Percentiles rank a stretch among this genome's conserved stretches.
phyloP scores from a whole-genome alignment of 37 sponge, comb jelly and placozoan genomes.

The Hormiphora californensis region DNA sequence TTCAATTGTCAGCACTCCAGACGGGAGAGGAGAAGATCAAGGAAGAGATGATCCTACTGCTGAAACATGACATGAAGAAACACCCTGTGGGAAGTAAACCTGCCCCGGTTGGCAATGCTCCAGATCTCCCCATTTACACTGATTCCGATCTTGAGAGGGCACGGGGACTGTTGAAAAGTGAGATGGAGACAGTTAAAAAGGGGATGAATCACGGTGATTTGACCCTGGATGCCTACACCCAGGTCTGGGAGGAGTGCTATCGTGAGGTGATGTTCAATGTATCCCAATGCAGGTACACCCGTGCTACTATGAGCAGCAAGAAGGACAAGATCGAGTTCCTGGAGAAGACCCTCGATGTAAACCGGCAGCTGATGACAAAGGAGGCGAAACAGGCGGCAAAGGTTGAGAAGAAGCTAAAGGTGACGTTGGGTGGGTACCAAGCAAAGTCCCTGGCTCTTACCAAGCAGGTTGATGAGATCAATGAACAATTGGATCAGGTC shows the following conservation, averaged over 20 bases:
- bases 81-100: conserved; percentile 59
- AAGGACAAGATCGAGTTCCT: conserved; percentile 83
- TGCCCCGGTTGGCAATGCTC: not conserved
- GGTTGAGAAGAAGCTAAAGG: conserved; percentile 89
- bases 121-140: conserved; percentile 24
- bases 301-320: conserved; percentile 75
- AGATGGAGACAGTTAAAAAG: conserved; percentile 73
- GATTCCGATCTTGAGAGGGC: conserved; percentile 60
- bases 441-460: conserved; percentile 57
- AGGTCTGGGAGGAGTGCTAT: conserved; percentile 98
- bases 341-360: conserved; percentile 74
- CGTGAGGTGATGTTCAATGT: conserved; percentile 86
- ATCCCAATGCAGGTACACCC: conserved; percentile 79
- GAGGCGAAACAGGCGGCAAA: conserved; percentile 90
- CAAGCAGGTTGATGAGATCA: conserved; percentile 76
- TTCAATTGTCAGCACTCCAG: conserved; percentile 43
- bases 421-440: conserved; percentile 84
- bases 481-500: conserved; percentile 79
- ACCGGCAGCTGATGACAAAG: conserved; percentile 73
- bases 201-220: conserved; percentile 91
- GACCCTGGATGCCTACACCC: conserved; percentile 65
- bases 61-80: conserved; percentile 75
- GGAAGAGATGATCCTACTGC: conserved; percentile 75
- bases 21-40: conserved; percentile 91
- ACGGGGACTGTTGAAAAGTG: conserved; percentile 63